A percentile compares a stretch with the other conserved stretches of the same genome.
Conservation (phyloP, 2,888 invertebrate species). For the Phyllotreta cruciferae region DNA sequence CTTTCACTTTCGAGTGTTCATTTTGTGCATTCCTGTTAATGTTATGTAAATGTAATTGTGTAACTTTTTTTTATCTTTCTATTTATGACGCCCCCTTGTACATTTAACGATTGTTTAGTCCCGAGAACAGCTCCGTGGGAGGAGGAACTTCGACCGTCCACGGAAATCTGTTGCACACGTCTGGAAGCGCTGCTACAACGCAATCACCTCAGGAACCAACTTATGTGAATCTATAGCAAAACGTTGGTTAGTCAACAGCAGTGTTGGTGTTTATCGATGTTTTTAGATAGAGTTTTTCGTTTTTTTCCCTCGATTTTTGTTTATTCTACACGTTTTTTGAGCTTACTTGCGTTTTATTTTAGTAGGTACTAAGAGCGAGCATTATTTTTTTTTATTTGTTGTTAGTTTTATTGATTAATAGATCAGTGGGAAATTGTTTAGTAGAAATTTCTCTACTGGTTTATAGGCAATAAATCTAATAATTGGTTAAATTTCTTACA, state of each 20-base stretch:
- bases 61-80: conserved; percentile 25
- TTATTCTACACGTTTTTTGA: conserved; percentile 23
- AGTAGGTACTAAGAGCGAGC: conserved; percentile 1
- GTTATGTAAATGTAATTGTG: conserved; percentile 32
- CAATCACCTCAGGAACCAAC: conserved; percentile 86
- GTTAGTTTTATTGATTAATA: too few species aligned
- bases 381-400: conserved; percentile 16
- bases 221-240: conserved; percentile 89
- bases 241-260: conserved; percentile 63
- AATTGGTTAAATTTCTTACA: too few species aligned
- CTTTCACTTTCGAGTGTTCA: conserved; percentile 20
- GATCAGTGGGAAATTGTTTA: not conserved
- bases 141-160: conserved; percentile 58
- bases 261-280: conserved; percentile 55
- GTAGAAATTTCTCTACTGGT: not conserved
- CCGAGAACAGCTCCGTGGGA: conserved; percentile 58
- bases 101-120: conserved; percentile 62
- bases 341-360: conserved; percentile 16
- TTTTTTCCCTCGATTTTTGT: conserved; percentile 34
- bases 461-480: too few species aligned
- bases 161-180: conserved; percentile 59
- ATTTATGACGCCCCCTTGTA: conserved; percentile 56
- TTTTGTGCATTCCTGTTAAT: conserved; percentile 37
- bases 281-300: conserved; percentile 40
- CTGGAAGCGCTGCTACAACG: conserved; percentile 67